phyloP scores from a whole-genome alignment of 2,113 vertebrate species.

The Manacus vitellinus region DNA sequence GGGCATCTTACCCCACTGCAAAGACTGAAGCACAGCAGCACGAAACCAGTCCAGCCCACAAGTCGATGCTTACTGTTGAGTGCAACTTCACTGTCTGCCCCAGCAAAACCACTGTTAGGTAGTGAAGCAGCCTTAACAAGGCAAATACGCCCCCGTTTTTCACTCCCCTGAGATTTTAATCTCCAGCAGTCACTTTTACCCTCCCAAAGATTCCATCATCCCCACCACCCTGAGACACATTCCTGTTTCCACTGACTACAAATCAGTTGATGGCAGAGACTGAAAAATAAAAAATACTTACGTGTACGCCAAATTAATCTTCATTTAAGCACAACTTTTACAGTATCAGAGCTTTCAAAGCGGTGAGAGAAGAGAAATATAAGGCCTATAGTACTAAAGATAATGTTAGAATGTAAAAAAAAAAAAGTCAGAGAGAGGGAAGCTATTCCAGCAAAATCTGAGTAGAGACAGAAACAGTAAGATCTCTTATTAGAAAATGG shows the following conservation, averaged over 20 bases:
- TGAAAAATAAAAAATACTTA: not conserved
- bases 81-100: not conserved
- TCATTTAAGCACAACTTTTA: not conserved
- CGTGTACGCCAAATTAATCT: fast-evolving
- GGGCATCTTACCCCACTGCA: not conserved
- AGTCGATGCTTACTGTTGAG: fast-evolving
- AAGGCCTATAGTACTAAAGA: not conserved
- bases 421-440: not conserved
- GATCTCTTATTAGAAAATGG: not conserved
- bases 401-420: not conserved
- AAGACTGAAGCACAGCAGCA: not conserved
- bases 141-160: not conserved
- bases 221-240: not conserved
- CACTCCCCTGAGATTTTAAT: not conserved
- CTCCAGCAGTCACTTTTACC: not conserved
- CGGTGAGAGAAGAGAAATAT: not conserved
- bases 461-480: not conserved
- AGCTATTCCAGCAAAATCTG: not conserved
- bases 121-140: not conserved
- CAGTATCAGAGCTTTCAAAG: not conserved
- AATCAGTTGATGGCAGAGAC: not conserved
- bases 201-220: not conserved
- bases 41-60: not conserved
- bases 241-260: not conserved
- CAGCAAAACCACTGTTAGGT: not conserved